Conservation (phyloP, 2,113 vertebrate genomes). For the Odocoileus hemionus region DNA sequence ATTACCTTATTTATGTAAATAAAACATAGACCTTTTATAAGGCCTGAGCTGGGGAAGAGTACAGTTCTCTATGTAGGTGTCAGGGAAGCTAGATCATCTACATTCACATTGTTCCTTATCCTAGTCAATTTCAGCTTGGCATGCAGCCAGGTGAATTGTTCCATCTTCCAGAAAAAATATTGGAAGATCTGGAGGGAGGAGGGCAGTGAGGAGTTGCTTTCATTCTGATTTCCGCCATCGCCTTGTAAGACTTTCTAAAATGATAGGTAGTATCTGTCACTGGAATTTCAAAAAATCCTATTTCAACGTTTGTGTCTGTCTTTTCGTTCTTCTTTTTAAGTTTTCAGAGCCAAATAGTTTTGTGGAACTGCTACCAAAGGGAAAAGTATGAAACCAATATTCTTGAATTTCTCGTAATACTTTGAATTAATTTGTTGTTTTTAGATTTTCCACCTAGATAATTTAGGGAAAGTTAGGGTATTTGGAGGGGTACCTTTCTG, state of each 20-base stretch:
- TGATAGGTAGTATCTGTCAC: not conserved
- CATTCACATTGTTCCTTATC: not conserved
- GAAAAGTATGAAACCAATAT: not conserved
- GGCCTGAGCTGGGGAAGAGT: not conserved
- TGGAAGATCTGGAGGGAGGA: not conserved
- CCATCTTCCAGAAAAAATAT: not conserved
- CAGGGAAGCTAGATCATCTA: not conserved
- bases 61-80: not conserved
- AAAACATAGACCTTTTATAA: not conserved
- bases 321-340: not conserved
- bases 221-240: not conserved
- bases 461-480: not conserved
- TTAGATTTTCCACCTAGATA: not conserved
- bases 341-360: not conserved
- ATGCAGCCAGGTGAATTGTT: not conserved
- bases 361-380: not conserved
- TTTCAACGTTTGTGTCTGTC: not conserved
- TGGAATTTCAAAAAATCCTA: not conserved
- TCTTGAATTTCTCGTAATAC: not conserved
- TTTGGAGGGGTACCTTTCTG: not conserved
- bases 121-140: not conserved
- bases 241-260: constrained; percentile 12
- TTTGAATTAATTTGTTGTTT: not conserved
- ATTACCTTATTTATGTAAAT: not conserved
- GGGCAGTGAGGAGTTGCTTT: not conserved